A percentile compares a stretch with the other conserved stretches of the same genome.
Conservation (phyloP, 2,888 invertebrate genomes). For the Netelia melanura region DNA sequence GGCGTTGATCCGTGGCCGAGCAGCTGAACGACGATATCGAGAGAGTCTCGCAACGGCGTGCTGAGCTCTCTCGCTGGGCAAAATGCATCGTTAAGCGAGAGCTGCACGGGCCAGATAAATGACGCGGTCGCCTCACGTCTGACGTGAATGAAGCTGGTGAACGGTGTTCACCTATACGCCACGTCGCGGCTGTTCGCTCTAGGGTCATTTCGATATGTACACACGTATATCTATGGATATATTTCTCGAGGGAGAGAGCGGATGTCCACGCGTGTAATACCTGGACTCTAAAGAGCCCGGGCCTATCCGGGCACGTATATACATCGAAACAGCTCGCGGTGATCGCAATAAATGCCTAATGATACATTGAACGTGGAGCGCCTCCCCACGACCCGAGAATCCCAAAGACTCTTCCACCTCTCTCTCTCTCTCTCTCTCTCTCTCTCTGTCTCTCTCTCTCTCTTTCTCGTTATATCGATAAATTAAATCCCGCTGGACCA, state of each 20-base stretch:
- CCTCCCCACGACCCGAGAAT: constrained; percentile 55
- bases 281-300: constrained; percentile 47
- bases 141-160: constrained; percentile 82
- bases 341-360: constrained; percentile 81
- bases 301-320: constrained; percentile 33
- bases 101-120: constrained; percentile 79
- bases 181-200: constrained; percentile 61
- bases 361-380: constrained; percentile 76
- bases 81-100: constrained; percentile 81
- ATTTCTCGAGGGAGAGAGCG: constrained; percentile 20
- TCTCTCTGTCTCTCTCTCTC: constrained; percentile 19
- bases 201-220: constrained; percentile 40
- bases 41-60: constrained; percentile 61
- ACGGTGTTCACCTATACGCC: constrained; percentile 76
- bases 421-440: constrained; percentile 27
- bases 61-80: constrained; percentile 71
- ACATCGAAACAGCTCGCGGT: constrained; percentile 60
- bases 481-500: constrained; percentile 62
- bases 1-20: constrained; percentile 55
- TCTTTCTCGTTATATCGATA: constrained; percentile 57
- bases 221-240: too few relatives aligned
- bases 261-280: constrained; percentile 46
- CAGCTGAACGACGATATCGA: constrained; percentile 66
- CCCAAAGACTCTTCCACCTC: constrained; percentile 53
- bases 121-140: constrained; percentile 81